Evolutionary conservation across 2,797 vertebrate species (phyloP), one percentile per base, ranked within the genome.

Genomic region (Phaenicophaeus curvirostris): DNA sequence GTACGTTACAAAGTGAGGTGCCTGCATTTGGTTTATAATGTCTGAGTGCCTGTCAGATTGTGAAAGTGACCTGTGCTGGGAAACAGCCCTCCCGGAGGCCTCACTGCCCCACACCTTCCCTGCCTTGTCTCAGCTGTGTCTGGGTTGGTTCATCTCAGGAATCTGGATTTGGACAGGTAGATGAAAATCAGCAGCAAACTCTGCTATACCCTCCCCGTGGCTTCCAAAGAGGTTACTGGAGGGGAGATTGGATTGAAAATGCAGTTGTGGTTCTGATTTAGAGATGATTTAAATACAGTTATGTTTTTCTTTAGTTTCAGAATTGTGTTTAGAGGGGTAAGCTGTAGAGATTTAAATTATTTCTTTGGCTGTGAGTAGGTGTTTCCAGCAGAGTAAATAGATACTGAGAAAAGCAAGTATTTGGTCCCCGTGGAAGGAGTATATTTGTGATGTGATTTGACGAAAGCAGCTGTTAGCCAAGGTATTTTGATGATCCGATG

Each of bases 101-200:
- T 8, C 0, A 0, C 25, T 12, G 8, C 51, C n/a, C 42, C 3
- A 2, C 9, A 24, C n/a, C 53, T 18, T 53, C 41, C 23, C 21
- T 53, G 53, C 35, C 28, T 21, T 48, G 42, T 42, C 33, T 19
- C 18, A 2, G 11, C 13, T 71, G 66, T 18, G 41, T 21, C 3
- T 46, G 4, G 14, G 4, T 27, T 53, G 61, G 33, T 46, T 82
- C 21, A 37, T 31, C 10, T 37, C 17, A 27, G 46, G 54, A 78
- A 2, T 13, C 17, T 23, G 33, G 57, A 5, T 3, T 37, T 21
- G n/a, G 28, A 33, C 53, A 31, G 50, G 15, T 13, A 2, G 3
- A 3, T 25, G 25, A 23, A 71, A 68, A 75, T 28, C 39, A 37
- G 6, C 61, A 33, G 33, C 67, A 72, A 25, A 17, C 41, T 72